These are phyloP conservation scores for Stichodactyla helianthus DNA, from an alignment of 64 coral and sea anemone genomes.

Conservation along the genomic window DNA sequence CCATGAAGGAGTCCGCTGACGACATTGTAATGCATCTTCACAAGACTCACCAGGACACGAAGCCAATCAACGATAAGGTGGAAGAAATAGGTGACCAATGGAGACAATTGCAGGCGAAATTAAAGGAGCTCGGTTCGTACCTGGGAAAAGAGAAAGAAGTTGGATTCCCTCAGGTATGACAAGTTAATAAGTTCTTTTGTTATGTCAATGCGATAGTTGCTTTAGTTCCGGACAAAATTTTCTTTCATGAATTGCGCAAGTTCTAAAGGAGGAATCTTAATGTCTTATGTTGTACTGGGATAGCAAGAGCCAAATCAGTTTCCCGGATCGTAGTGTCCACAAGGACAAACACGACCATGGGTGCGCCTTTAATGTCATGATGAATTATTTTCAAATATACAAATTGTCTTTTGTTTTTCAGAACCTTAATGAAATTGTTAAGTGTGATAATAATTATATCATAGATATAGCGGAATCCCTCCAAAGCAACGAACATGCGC, in stretches of 20 bases:
- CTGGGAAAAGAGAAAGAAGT: background rate
- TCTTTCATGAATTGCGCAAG: background rate
- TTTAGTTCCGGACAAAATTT: background rate
- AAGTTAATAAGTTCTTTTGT: background rate
- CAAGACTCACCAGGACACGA: constrained; percentile 50
- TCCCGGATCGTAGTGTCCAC: background rate
- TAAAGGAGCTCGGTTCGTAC: constrained; percentile 38
- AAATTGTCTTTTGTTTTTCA: background rate
- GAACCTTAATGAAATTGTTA: no score
- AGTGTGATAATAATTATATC: no score
- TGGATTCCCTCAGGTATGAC: background rate
- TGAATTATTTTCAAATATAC: background rate
- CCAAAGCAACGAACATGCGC: background rate
- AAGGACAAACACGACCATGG: background rate
- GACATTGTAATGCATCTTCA: constrained; percentile 49
- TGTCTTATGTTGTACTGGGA: background rate
- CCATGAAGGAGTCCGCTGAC: constrained; percentile 35
- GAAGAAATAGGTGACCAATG: constrained; percentile 39
- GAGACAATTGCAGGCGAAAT: constrained; percentile 46
- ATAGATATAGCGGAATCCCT: background rate
- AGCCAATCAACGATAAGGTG: constrained; percentile 29
- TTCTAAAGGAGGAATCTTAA: background rate
- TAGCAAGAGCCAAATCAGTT: background rate
- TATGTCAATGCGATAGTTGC: background rate
- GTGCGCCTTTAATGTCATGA: background rate